Percentiles rank a stretch among this genome's conserved stretches.
phyloP scores from a whole-genome alignment of 2,888 invertebrate species.

The Epinotia demarniana region DNA sequence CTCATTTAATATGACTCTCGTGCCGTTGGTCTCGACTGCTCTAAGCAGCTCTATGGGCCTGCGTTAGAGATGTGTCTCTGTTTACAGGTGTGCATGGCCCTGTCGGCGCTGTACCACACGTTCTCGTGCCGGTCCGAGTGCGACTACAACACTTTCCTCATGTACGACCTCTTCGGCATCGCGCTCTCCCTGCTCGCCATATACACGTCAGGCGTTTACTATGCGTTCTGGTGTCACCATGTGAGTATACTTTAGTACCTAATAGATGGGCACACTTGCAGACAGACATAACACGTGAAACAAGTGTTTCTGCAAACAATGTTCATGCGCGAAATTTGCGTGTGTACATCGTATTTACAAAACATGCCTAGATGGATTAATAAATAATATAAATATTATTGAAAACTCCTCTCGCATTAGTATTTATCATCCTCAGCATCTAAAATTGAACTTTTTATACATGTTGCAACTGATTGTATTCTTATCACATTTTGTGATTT shows the following conservation, averaged over 20 bases:
- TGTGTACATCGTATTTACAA: too few relatives aligned
- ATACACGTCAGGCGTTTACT: conserved; percentile 97
- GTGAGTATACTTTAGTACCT: conserved; percentile 80
- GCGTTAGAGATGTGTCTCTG: conserved; percentile 22
- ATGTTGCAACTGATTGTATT: too few relatives aligned
- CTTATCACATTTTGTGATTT: too few relatives aligned
- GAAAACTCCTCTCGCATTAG: too few relatives aligned
- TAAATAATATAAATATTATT: too few relatives aligned
- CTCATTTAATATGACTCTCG: too few relatives aligned
- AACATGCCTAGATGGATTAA: too few relatives aligned
- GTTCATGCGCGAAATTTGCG: too few relatives aligned
- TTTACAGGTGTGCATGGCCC: conserved; percentile 95
- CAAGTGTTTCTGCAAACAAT: not conserved
- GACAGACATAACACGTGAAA: not conserved
- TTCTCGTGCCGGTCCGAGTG: conserved; percentile 96
- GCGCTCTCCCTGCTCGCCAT: conserved; percentile 96
- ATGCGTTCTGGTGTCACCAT: conserved; percentile 97
- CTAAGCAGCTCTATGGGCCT: too few relatives aligned
- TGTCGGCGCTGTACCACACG: conserved; percentile 96
- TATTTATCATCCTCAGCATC: too few relatives aligned
- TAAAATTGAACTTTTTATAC: too few relatives aligned
- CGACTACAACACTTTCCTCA: conserved; percentile 93
- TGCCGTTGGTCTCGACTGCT: too few relatives aligned
- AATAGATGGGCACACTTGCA: not conserved
- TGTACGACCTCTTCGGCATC: conserved; percentile 96